Evolutionary conservation across 2,113 vertebrate genomes (phyloP).

Genomic region (Melanostigma gelatinosum): DNA sequence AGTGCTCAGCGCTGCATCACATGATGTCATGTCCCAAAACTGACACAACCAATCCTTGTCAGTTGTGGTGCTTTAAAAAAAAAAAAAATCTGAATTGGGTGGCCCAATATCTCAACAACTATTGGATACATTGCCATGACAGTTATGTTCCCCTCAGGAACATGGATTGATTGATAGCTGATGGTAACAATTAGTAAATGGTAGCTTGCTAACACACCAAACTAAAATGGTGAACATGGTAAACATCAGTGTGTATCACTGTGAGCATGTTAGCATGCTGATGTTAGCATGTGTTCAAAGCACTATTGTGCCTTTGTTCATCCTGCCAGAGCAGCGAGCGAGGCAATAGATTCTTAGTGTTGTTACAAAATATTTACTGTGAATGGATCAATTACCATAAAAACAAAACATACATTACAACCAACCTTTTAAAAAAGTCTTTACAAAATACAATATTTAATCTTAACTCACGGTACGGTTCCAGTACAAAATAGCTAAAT

Average conservation of each 20-base stretch:
- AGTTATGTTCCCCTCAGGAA: neutral
- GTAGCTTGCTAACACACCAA: neutral
- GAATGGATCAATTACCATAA: neutral
- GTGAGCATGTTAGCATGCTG: neutral
- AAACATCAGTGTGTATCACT: neutral
- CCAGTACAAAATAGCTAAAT: neutral
- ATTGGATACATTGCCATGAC: neutral
- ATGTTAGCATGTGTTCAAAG: neutral
- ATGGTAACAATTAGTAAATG: too few species aligned
- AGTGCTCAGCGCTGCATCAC: neutral
- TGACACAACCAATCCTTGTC: conserved; percentile 5
- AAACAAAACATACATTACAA: neutral
- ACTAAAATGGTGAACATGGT: neutral
- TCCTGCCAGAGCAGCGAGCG: neutral
- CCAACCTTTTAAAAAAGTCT: neutral
- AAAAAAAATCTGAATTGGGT: neutral
- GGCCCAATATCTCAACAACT: neutral
- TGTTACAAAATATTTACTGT: neutral
- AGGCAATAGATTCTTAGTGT: neutral
- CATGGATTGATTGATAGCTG: neutral
- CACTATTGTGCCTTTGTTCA: neutral
- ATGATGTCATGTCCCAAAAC: neutral
- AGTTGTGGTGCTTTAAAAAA: neutral
- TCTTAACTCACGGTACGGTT: neutral
- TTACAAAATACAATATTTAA: neutral